Conservation (phyloP, 2,113 vertebrate species). For the Macaca nemestrina region DNA sequence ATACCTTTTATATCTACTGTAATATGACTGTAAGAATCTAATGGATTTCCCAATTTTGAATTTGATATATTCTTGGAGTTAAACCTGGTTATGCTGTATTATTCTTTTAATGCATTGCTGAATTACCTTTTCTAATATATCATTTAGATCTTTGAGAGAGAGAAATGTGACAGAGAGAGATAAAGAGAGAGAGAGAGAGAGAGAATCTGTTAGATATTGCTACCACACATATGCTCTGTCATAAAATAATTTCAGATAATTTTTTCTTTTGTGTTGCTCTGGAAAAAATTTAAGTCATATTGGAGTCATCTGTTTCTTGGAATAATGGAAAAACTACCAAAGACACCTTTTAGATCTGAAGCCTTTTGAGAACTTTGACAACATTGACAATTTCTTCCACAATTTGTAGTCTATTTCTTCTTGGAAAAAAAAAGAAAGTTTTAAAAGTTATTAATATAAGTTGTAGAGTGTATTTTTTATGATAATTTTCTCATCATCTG, state of each 20-base stretch:
- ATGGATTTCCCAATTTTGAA: not conserved
- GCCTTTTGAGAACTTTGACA: conserved; percentile 8
- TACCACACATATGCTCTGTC: not conserved
- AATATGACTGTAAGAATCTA: not conserved
- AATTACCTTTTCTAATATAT: not conserved
- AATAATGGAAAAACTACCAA: conserved; percentile 8
- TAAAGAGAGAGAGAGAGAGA: not conserved
- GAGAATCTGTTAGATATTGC: not conserved
- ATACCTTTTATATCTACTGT: not conserved
- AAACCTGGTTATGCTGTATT: not conserved
- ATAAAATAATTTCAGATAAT: conserved; percentile 50
- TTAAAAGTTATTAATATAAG: not conserved
- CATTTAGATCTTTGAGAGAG: not conserved
- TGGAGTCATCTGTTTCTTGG: conserved; percentile 33
- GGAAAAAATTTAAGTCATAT: conserved; percentile 58
- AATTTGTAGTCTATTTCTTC: not conserved
- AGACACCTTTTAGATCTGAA: conserved; percentile 33
- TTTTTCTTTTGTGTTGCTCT: conserved; percentile 43
- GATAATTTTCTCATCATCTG: not conserved
- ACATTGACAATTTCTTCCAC: conserved; percentile 26
- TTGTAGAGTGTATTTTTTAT: not conserved
- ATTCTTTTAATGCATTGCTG: not conserved
- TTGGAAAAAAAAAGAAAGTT: not conserved
- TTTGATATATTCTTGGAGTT: not conserved
- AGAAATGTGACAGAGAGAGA: not conserved